These are phyloP conservation scores for Encarsia formosa DNA, from an alignment of 2,888 invertebrate genomes.

Conservation along the genomic window DNA sequence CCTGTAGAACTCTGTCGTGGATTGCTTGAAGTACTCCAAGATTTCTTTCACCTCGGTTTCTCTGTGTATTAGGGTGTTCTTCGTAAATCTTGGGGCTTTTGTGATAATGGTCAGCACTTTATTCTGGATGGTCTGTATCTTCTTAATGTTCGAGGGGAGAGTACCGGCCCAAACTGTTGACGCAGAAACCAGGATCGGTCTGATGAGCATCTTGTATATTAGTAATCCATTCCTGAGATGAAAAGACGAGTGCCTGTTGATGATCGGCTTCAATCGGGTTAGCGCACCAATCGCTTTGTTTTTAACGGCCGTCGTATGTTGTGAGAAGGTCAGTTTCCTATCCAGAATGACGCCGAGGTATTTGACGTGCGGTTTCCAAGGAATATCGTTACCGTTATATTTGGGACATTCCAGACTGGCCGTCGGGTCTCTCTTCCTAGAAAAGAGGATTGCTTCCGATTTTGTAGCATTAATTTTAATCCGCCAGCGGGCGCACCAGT, in stretches of 20 bases:
- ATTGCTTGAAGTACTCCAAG: not conserved
- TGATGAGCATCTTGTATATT: not conserved
- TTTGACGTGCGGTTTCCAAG: too few relatives aligned
- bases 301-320: slow-evolving; percentile 1
- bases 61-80: not conserved
- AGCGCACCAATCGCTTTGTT: slow-evolving; percentile 8
- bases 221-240: not conserved
- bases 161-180: not conserved
- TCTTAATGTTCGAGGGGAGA: not conserved
- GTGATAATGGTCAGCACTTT: not conserved
- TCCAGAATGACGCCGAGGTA: slow-evolving; percentile 12
- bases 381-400: not conserved
- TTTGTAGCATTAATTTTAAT: slow-evolving; percentile 6
- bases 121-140: not conserved
- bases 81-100: not conserved
- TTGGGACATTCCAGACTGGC: not conserved
- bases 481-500: slow-evolving; percentile 9
- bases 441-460: slow-evolving; percentile 11
- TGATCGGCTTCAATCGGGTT: not conserved
- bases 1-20: too few relatives aligned
- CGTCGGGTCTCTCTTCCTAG: not conserved
- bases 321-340: slow-evolving; percentile 4
- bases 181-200: not conserved
- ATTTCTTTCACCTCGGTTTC: not conserved
- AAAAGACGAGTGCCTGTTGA: not conserved